Evolutionary conservation across 2,888 invertebrate genomes (phyloP), one percentile per base, ranked within the genome.

Genomic region (Drosophila robusta): DNA sequence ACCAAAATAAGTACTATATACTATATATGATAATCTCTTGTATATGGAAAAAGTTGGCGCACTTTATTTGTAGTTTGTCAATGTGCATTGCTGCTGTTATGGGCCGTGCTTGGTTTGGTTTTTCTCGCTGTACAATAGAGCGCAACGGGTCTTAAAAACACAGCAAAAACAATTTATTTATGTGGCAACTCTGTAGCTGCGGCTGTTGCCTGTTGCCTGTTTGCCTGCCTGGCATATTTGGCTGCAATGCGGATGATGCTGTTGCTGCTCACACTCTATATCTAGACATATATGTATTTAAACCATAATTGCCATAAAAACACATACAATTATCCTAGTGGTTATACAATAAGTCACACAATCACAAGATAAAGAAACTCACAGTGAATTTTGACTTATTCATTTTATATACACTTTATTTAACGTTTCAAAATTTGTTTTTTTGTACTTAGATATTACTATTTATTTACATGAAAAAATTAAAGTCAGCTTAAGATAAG

Each of bases 201-300:
- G 18, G 34, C n/a, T 36, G 44, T 32, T 71, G 51, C 41, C n/a
- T 36, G 44, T 32, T 71, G 51, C 41, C 73, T 60, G 47, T 63
- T 46, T 47, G 51, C 44, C 60, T 57, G 72, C 58, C 54, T 66
- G 54, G 56, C 65, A 54, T 41, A 50, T 63, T 63, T 66, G 71
- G 78, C 69, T 80, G 69, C 75, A 65, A 61, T 58, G n/a, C 75
- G 70, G 67, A 63, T 57, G 66, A 47, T 36, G 68, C 65, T 74
- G 67, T 51, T 46, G 79, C 75, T 78, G 78, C 64, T 76, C 68
- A 52, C 62, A 69, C 81, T 67, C 72, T 70, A 62, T 75, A 64
- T 80, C 60, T 52, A 54, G 47, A 46, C 42, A 60, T 51, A 75
- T 32, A 32, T 57, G 50, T 57, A 52, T 50, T 34, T 56, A 69